phyloP scores from a whole-genome alignment of 2,888 invertebrate genomes.

The Drosophila paracracens region DNA sequence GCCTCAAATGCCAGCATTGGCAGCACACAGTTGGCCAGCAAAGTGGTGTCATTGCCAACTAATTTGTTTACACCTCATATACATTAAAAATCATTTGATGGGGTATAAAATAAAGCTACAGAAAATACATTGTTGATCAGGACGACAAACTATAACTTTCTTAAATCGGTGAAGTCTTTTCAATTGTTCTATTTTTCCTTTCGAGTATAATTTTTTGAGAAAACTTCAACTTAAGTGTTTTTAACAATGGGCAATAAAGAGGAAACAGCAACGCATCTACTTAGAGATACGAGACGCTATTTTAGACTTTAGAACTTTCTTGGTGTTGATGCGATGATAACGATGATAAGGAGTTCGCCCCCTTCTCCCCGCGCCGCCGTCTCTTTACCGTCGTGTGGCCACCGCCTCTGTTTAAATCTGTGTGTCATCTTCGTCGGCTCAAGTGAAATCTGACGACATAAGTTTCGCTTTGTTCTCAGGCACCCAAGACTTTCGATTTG shows the following conservation, averaged over 20 bases:
- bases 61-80: neutral
- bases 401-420: neutral
- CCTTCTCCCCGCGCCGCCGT: too few species aligned
- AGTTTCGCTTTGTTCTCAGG: conserved; percentile 50
- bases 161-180: neutral
- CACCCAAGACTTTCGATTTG: conserved; percentile 56
- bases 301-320: too few species aligned
- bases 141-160: neutral
- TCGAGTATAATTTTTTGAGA: neutral
- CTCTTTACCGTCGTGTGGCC: neutral
- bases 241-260: neutral
- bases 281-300: too few species aligned
- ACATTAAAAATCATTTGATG: neutral
- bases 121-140: neutral
- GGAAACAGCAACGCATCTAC: neutral
- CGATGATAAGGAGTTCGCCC: too few species aligned
- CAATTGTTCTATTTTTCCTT: neutral
- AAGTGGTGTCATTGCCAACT: conserved; percentile 10
- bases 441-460: conserved; percentile 39
- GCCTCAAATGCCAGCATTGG: neutral
- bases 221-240: neutral
- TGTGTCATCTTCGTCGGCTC: neutral
- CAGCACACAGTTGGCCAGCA: neutral
- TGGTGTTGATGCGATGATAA: too few species aligned
- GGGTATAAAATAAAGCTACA: neutral